phyloP scores from a whole-genome alignment of 2,888 invertebrate genomes.

The Azorinus chamasolen region DNA sequence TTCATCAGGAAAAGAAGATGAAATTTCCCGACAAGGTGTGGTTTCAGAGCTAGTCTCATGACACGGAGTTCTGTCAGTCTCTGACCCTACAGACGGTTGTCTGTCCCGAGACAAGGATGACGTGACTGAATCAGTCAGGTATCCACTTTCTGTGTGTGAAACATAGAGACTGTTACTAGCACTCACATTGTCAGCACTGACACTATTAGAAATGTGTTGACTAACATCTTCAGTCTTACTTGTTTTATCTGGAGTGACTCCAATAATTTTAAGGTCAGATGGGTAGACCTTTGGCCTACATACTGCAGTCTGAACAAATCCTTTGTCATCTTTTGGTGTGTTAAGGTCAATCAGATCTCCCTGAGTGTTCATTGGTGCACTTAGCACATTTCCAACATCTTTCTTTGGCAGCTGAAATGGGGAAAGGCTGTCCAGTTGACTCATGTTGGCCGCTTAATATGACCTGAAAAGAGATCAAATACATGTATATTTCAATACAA shows the following conservation, averaged over 20 bases:
- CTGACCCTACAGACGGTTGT: slow-evolving; percentile 39
- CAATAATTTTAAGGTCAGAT: no score
- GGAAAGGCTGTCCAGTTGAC: no score
- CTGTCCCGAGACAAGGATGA: slow-evolving; percentile 29
- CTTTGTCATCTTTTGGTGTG: slow-evolving; percentile 15
- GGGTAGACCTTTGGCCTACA: no score
- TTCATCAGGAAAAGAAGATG: slow-evolving; percentile 5
- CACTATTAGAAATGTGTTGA: slow-evolving; percentile 4
- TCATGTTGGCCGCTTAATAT: no score
- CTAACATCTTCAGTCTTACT: no score
- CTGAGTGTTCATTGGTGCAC: no score
- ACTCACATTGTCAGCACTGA: slow-evolving; percentile 1
- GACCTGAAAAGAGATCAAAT: no score
- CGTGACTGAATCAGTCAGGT: slow-evolving; percentile 60
- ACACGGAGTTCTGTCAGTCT: slow-evolving; percentile 48
- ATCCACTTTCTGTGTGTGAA: slow-evolving; percentile 62
- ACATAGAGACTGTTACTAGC: slow-evolving; percentile 23
- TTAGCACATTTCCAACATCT: no score
- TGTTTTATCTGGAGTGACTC: no score
- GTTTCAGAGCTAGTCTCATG: slow-evolving; percentile 43
- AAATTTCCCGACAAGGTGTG: slow-evolving; percentile 48
- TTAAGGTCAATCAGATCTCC: slow-evolving; percentile 30
- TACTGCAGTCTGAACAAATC: no score
- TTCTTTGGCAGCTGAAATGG: no score
- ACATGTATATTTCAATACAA: no score